Evolutionary conservation across 2,797 vertebrate species (phyloP), one percentile per base, ranked within the genome.

Genomic region (Miichthys miiuy): DNA sequence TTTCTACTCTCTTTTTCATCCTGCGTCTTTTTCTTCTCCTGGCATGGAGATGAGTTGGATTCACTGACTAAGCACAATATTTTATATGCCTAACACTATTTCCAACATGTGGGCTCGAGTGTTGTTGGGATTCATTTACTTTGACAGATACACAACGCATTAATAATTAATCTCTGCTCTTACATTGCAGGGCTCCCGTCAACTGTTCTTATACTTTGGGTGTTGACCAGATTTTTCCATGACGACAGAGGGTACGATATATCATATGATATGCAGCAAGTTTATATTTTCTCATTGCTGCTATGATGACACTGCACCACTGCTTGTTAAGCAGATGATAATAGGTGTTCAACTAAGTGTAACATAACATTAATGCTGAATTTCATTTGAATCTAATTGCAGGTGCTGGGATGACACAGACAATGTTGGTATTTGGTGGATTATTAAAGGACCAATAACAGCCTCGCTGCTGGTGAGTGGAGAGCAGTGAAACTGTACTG

Each of bases 331-430:
- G 51, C 20, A 42, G 25, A 9, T 38, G 34, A 38, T 47, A 1
- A 10, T 7, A 30, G 9, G 20, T 60, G 67, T 74, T 54, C 1
- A 55, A 30, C 21, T 25, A 9, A 75, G 9, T 64, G 44, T 34
- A 25, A 70, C 12, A 8, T 41, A 2, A 11, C 46, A 23, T 55
- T 30, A 6, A 30, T 56, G 23, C 38, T 41, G 1, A 41, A 44
- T 67, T 48, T 44, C 9, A 25, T 76, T 38, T 75, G 62, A 4
- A 38, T 85, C 68, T 77, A n/a, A 61, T 70, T 91, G 38, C 64
- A 97, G 97, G 52, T 97, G 97, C 91, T 97, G 97, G 97, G 96
- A 97, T 34, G 96, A 97, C 88, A 96, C 94, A 18, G 94, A 95
- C 55, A 95, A 92, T 11, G 86, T 85, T 14, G 93, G 80, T 11